Evolutionary conservation across 2,888 invertebrate genomes (phyloP).

Genomic region (Rugalucina vietnamica): DNA sequence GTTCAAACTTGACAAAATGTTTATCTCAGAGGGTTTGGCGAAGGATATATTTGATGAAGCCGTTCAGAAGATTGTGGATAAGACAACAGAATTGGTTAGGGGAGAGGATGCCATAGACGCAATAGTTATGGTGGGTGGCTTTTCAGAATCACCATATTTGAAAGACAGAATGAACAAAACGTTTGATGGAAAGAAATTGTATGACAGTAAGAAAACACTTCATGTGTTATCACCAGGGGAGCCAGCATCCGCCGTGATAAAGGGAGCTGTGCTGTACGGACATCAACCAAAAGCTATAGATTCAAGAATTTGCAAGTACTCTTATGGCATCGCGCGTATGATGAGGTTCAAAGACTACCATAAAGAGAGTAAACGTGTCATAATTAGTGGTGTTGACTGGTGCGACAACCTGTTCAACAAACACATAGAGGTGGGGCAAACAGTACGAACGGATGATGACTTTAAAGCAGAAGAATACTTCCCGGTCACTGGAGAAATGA

Average conservation of each 20-base stretch:
- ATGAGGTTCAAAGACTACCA: constrained; percentile 6
- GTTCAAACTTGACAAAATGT: constrained; percentile 43
- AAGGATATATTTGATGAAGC: constrained; percentile 33
- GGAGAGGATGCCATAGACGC: constrained; percentile 8
- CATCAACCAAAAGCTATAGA: constrained; percentile 41
- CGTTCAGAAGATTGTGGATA: not conserved
- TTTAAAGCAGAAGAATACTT: not conserved
- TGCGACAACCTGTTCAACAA: constrained; percentile 10
- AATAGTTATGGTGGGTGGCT: constrained; percentile 34
- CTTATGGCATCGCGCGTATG: constrained; percentile 5
- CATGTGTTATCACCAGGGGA: constrained; percentile 36
- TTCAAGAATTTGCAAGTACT: constrained; percentile 41
- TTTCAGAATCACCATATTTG: constrained; percentile 36
- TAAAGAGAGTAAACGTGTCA: not conserved
- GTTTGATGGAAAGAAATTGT: constrained; percentile 7
- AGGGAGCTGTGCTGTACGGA: constrained; percentile 57
- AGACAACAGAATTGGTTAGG: not conserved
- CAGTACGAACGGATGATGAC: not conserved
- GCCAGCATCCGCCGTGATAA: constrained; percentile 46
- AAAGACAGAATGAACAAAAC: constrained; percentile 2
- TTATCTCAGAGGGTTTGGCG: constrained; percentile 7
- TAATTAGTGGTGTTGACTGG: not conserved
- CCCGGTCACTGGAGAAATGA: not conserved
- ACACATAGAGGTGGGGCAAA: not conserved
- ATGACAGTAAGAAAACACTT: not conserved